Conservation (phyloP, 2,113 vertebrate genomes). For the Pelusios castaneus region DNA sequence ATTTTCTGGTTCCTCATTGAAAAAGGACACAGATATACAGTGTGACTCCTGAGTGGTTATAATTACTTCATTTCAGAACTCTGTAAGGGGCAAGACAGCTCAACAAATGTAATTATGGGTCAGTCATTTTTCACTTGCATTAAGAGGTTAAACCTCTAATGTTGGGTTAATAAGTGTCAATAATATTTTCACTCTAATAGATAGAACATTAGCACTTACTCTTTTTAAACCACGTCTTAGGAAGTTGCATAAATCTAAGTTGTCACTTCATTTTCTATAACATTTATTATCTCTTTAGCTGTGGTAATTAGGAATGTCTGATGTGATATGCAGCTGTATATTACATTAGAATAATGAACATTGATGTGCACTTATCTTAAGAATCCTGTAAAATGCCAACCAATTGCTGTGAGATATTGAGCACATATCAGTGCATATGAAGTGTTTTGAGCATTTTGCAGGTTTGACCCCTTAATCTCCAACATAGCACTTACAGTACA, state of each 20-base stretch:
- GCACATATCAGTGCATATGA: neutral
- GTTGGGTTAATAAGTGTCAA: neutral
- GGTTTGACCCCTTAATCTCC: neutral
- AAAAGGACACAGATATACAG: neutral
- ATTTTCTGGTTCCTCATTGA: neutral
- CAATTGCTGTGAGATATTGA: neutral
- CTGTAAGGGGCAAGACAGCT: neutral
- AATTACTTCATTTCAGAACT: neutral
- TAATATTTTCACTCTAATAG: neutral
- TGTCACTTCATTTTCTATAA: neutral
- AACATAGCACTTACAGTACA: neutral
- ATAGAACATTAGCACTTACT: rapidly evolving
- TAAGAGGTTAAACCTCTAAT: neutral
- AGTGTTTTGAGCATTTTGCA: neutral
- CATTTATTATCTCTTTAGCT: neutral
- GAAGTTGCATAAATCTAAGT: neutral
- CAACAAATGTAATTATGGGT: neutral
- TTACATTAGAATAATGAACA: neutral
- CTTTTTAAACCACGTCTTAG: neutral
- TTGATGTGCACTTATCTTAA: neutral
- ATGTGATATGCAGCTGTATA: neutral
- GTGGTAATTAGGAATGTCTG: neutral
- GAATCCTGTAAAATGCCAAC: neutral
- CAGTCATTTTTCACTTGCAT: neutral
- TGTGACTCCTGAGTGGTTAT: neutral